Percentiles rank a stretch among this genome's conserved stretches.
Evolutionary conservation across 2,888 invertebrate genomes (phyloP).

Genomic region (Dryococelus australis): DNA sequence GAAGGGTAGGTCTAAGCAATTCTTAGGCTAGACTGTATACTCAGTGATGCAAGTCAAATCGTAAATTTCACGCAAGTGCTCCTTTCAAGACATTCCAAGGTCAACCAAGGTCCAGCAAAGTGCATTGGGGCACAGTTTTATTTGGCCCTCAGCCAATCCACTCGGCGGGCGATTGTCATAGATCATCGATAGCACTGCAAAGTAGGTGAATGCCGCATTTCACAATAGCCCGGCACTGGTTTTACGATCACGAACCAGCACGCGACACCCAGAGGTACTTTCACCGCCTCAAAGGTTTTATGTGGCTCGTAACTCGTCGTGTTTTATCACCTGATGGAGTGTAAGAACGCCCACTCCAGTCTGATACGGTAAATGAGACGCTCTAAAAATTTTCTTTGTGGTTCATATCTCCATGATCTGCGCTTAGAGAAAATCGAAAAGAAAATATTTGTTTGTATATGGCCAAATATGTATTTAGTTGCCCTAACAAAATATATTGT

Average conservation of each 20-base stretch:
- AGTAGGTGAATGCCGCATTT: constrained; percentile 10
- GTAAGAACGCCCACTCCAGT: neutral
- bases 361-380: too few species aligned
- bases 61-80: too few species aligned
- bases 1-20: too few species aligned
- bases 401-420: too few species aligned
- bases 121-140: neutral
- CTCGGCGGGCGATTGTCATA: neutral
- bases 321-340: neutral
- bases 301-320: neutral
- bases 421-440: too few species aligned
- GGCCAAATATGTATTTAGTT: too few species aligned
- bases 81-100: neutral
- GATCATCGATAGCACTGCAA: neutral
- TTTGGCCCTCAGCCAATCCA: too few species aligned
- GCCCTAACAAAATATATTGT: too few species aligned
- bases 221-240: neutral
- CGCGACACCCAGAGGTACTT: neutral
- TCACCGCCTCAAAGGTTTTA: neutral
- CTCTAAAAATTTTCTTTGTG: too few species aligned
- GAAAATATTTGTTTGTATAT: too few species aligned
- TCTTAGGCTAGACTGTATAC: too few species aligned
- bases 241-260: neutral
- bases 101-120: neutral
- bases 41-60: too few species aligned